Base-by-base conservation (phyloP, 2,797 vertebrate species). In the Acridotheres tristis region DNA sequence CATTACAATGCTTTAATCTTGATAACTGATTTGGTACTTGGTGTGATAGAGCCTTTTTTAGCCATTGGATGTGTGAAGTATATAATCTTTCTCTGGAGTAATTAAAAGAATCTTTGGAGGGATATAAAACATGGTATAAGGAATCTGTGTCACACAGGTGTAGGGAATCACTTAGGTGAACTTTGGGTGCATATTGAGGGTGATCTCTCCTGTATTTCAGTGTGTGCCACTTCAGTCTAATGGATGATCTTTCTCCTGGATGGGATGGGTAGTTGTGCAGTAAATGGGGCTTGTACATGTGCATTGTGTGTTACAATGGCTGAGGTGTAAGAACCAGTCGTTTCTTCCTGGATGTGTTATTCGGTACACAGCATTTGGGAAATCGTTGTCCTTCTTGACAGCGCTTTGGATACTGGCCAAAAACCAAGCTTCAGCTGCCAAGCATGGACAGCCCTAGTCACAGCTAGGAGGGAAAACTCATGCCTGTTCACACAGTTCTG, bases 311-410 rank as follows among this genome's bases (percentile, higher is more conserved):
- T 66, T 54, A n/a, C 63, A 81, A 1, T 32, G 59, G 18, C 34
- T 94, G 63, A 78, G 57, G n/a, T 69, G 25, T 78, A 40, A 40
- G 50, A 7, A 25, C 25, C 36, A 43, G 50, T 30, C 16, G 10
- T 40, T 90, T 32, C 43, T 62, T 79, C 43, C 12, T 45, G 48
- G 29, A 10, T 66, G 15, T 3, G 0, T 51, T 85, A 40, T 32
- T 91, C 87, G 51, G 27, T 69, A 26, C 15, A 9, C 20, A 50
- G 30, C n/a, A 47, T 65, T 68, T 75, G 53, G 73, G 69, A 88
- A 65, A 32, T 54, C 54, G 54, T 22, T 80, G 20, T 10, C 1
- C 0, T 7, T 32, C 8, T 65, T 65, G 51, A 22, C 0, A 0
- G 7, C 34, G 8, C 62, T 89, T 61, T 85, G 59, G 40, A 23